These are phyloP conservation scores for Phalacrocorax carbo DNA, from an alignment of 2,113 vertebrate genomes.

Conservation along the genomic window DNA sequence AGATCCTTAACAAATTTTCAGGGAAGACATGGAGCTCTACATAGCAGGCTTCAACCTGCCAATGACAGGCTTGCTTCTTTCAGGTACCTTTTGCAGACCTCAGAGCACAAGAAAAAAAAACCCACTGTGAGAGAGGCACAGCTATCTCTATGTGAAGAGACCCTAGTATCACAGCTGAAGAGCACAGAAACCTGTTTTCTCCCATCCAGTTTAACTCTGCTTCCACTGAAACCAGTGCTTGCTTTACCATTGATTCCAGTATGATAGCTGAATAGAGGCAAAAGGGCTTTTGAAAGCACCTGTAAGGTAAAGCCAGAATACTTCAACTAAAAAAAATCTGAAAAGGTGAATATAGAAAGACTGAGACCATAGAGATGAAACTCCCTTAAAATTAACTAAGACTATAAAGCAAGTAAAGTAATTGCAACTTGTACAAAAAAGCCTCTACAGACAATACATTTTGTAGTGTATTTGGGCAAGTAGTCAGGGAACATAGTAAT, in stretches of 20 bases:
- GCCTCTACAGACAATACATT: background rate
- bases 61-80: background rate
- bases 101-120: background rate
- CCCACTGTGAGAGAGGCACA: background rate
- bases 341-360: background rate
- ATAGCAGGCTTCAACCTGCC: background rate
- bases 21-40: background rate
- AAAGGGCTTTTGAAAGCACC: background rate
- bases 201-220: background rate
- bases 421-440: background rate
- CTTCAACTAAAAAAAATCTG: background rate
- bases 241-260: background rate
- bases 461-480: background rate
- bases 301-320: background rate
- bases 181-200: background rate
- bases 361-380: background rate
- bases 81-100: background rate
- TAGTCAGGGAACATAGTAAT: background rate
- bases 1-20: background rate
- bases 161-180: background rate
- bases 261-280: background rate
- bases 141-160: background rate
- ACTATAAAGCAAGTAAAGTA: background rate
- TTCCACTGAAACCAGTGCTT: background rate
- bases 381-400: background rate